Evolutionary conservation across 92 coral and sea anemone species (phyloP), one percentile per base, ranked within the genome.

Genomic region (Desmophyllum pertusum): DNA sequence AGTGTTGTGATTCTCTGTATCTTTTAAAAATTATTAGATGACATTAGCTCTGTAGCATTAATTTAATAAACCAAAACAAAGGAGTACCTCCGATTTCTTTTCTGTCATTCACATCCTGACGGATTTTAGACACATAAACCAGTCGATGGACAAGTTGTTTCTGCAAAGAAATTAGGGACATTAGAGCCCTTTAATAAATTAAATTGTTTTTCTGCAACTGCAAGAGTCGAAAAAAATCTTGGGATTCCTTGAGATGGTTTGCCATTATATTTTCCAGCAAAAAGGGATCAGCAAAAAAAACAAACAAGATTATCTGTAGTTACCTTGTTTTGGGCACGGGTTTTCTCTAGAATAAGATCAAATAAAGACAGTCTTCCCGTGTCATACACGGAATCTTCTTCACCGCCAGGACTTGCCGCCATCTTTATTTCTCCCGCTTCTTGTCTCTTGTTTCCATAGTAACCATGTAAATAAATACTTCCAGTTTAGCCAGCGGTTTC

Each of bases 251-350:
- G 21, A 65, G 71, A 59, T 25, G 11, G 27, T 25, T 59, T 14
- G 53, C 19, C 17, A 0, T 48, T 48, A 25, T 29, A 7, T 70
- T 70, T 70, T 70, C 29, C 7, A 25, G 21, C 11, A 46, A 39
- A 25, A 27, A 23, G 14, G 81, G 21, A 53, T 37, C 41, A 53
- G 15, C 41, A 30, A 39, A 75, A 71, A 69, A 3, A 53, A 59
- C 30, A 13, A 25, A 61, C 39, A 18, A 19, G 15, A 9, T 23
- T 45, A 35, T 30, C 3, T 13, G 35, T 23, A n/a, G 7, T 31
- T 91, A 96, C 99, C 96, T 97, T 97, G 87, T 94, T 94, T 75
- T 94, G 95, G 35, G 97, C 98, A 69, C 99, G 92, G 59, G 92
- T 92, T 86, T 86, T 94, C 86, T 97, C 99, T 67, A 94, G 70